Evolutionary conservation across 2,113 vertebrate species (phyloP).

Genomic region (Scatophagus argus): DNA sequence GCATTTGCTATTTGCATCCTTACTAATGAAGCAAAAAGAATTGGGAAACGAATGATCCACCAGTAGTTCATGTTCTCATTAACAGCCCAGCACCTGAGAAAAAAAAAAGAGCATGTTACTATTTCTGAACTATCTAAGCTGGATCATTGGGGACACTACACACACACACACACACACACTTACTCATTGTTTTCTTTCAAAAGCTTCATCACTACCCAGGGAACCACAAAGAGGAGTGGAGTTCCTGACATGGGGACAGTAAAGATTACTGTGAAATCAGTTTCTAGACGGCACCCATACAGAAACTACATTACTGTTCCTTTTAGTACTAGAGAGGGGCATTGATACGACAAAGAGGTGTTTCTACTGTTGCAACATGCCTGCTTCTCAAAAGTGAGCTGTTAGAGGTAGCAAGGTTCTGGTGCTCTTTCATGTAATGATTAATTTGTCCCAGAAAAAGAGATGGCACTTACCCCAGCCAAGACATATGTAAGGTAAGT

Average conservation of each 20-base stretch:
- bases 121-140: neutral
- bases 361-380: neutral
- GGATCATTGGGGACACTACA: neutral
- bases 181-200: constrained; percentile 88
- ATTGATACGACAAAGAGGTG: too few relatives aligned
- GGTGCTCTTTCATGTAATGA: rapidly evolving
- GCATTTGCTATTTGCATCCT: constrained; percentile 3
- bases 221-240: constrained; percentile 86
- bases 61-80: constrained; percentile 91
- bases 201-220: constrained; percentile 85
- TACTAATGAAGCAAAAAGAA: constrained; percentile 87
- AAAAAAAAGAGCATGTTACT: constrained; percentile 12
- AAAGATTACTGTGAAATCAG: neutral
- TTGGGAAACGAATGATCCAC: constrained; percentile 90
- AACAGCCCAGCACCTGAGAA: constrained; percentile 86
- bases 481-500: constrained; percentile 86
- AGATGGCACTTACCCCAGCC: constrained; percentile 85
- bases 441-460: neutral
- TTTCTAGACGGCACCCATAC: constrained; percentile 13
- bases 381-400: neutral
- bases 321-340: neutral
- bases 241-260: constrained; percentile 77
- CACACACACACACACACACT: constrained; percentile 51
- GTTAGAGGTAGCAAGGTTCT: neutral
- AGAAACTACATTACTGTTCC: neutral